A percentile compares a stretch with the other conserved stretches of the same genome.
These are phyloP conservation scores for Plagodis dolabraria DNA, from an alignment of 2,888 invertebrate species.

Conservation along the genomic window DNA sequence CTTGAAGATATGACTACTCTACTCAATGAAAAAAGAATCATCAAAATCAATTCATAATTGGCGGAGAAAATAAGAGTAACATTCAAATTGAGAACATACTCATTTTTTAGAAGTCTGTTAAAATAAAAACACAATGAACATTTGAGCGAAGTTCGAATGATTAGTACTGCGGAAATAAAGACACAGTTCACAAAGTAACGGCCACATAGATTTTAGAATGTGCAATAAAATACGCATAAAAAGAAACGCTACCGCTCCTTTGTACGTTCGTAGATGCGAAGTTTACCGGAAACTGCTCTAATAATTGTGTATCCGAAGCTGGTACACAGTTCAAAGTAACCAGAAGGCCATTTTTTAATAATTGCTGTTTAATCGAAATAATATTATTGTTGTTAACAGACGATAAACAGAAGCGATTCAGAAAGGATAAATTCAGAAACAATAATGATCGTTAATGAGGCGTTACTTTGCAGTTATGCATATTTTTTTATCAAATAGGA, in stretches of 20 bases:
- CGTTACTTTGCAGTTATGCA: too few species aligned
- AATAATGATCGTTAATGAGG: too few species aligned
- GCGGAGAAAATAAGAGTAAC: background rate
- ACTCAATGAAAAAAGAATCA: too few species aligned
- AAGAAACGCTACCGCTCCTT: constrained; percentile 15
- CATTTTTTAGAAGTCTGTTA: background rate
- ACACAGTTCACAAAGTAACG: constrained; percentile 4
- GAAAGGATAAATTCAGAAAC: too few species aligned
- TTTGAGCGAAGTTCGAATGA: constrained; percentile 13
- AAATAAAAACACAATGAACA: constrained; percentile 1
- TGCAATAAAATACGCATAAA: constrained; percentile 24
- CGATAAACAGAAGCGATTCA: too few species aligned
- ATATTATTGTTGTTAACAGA: too few species aligned
- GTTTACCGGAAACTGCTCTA: constrained; percentile 19
- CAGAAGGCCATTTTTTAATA: background rate
- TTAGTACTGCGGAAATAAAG: constrained; percentile 12
- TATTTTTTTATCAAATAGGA: too few species aligned
- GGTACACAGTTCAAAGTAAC: constrained; percentile 3
- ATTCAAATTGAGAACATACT: background rate
- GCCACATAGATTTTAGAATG: constrained; percentile 22
- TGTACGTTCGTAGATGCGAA: constrained; percentile 13
- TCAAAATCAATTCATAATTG: too few species aligned
- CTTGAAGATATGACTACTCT: too few species aligned
- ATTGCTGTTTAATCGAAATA: background rate
- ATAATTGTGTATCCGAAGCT: constrained; percentile 26